Base-by-base conservation (phyloP, 2,888 invertebrate species). In the Trichacis sp. region DNA sequence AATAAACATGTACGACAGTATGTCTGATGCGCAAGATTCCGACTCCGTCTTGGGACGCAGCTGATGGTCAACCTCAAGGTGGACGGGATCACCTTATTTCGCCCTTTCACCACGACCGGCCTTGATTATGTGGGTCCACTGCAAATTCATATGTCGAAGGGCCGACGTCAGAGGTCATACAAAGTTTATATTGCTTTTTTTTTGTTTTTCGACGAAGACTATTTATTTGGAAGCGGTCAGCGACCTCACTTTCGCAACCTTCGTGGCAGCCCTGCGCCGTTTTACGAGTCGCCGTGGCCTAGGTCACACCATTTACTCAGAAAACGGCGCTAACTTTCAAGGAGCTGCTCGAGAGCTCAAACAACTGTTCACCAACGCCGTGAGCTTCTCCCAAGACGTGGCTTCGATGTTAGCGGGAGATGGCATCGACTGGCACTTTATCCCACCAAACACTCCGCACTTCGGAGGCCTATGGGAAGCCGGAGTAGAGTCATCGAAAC, bases 401-500 rank as follows among this genome's bases (percentile, higher is more conserved):
- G 29, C 29, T 4, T 4, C 29, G 5, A 6, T 4, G 5, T 29
- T 29, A 29, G 29, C 29, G 5, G 9, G 9, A 4, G 29, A 29
- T 9, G 9, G 9, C 29, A 29, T 9, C 29, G 29, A 29, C 4
- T 71, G 65, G 69, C 30, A 46, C 6, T 68, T 71, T 40, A 64
- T 61, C n/a, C 64, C 67, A 2, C 64, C 67, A 1, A 33, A 53
- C 17, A 29, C 64, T 0, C 58, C 67, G 2, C 43, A 69, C 46
- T 60, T 67, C 29, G 62, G 60, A 1, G 76, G 76, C 1, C 50
- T 73, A n/a, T n/a, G n/a, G n/a, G n/a, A n/a, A n/a, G n/a, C n/a
- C n/a, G n/a, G n/a, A n/a, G n/a, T n/a, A n/a, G 3, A 76, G 74
- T 75, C 74, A 76, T 49, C 67, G 70, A 3, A 69, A 68, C 0